Conservation (phyloP, 2,888 invertebrate species). For the Erebia aethiops region DNA sequence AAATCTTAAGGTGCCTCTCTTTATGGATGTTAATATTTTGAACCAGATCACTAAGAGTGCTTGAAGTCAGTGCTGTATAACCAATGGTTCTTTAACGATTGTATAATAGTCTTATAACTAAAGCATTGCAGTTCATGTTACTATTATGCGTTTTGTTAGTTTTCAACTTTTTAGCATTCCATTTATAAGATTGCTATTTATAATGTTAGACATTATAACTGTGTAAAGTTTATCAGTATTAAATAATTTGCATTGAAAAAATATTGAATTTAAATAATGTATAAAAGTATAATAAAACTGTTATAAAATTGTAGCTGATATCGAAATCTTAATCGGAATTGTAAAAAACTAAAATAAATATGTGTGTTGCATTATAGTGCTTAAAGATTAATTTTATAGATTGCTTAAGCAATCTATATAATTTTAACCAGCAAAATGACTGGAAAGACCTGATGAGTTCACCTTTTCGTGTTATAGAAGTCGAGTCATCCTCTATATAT, state of each 20-base stretch:
- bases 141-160: not conserved
- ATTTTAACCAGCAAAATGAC: too few relatives aligned
- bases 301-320: not conserved
- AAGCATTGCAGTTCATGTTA: not conserved
- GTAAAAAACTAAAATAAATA: too few relatives aligned
- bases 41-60: too few relatives aligned
- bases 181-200: not conserved
- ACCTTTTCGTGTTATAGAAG: too few relatives aligned
- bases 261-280: not conserved
- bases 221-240: conserved; percentile 15
- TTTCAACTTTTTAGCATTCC: conserved; percentile 15
- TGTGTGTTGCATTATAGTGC: too few relatives aligned
- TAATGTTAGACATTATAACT: not conserved
- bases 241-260: not conserved
- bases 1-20: not conserved
- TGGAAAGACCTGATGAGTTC: too few relatives aligned
- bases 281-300: not conserved
- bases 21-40: not conserved
- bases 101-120: not conserved
- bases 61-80: too few relatives aligned
- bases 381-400: too few relatives aligned
- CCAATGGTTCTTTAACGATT: not conserved
- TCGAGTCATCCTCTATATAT: too few relatives aligned
- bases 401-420: too few relatives aligned
- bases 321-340: too few relatives aligned